A percentile compares a stretch with the other conserved stretches of the same genome.
These are phyloP conservation scores for Burhinus bistriatus DNA, from an alignment of 2,113 vertebrate species.

Conservation along the genomic window DNA sequence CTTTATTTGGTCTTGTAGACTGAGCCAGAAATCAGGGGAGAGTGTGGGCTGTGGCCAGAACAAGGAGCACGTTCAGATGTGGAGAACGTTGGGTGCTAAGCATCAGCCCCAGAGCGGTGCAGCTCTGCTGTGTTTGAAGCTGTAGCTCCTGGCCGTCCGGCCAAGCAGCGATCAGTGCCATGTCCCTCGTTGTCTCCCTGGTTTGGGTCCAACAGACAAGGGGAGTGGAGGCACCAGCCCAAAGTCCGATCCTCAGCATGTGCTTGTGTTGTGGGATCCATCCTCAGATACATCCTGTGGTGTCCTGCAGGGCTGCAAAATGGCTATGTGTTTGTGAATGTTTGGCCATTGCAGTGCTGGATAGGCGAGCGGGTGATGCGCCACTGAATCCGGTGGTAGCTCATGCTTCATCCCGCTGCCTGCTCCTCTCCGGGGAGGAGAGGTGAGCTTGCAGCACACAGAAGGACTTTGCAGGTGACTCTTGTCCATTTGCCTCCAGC, in stretches of 20 bases:
- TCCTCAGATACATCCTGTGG: neutral
- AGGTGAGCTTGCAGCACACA: neutral
- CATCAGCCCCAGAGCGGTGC: neutral
- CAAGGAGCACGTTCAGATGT: neutral
- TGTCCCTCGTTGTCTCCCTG: neutral
- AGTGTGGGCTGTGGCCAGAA: neutral
- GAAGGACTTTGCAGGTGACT: neutral
- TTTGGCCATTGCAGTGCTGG: neutral
- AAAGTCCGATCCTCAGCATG: rapidly evolving
- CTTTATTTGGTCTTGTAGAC: neutral
- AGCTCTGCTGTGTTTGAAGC: neutral
- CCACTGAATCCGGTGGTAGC: neutral
- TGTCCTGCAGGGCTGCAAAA: neutral
- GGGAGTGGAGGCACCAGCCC: neutral
- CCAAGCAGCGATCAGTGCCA: neutral
- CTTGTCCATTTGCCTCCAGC: neutral
- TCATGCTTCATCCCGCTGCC: rapidly evolving
- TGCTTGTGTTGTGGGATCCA: neutral
- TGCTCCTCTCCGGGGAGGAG: neutral
- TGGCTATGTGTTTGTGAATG: neutral
- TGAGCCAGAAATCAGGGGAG: neutral
- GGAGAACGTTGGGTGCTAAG: neutral
- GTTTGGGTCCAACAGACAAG: neutral
- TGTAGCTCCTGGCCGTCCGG: neutral
- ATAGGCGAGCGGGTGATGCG: rapidly evolving